phyloP scores from a whole-genome alignment of 2,113 vertebrate genomes.

The Sisor rabdophorus region DNA sequence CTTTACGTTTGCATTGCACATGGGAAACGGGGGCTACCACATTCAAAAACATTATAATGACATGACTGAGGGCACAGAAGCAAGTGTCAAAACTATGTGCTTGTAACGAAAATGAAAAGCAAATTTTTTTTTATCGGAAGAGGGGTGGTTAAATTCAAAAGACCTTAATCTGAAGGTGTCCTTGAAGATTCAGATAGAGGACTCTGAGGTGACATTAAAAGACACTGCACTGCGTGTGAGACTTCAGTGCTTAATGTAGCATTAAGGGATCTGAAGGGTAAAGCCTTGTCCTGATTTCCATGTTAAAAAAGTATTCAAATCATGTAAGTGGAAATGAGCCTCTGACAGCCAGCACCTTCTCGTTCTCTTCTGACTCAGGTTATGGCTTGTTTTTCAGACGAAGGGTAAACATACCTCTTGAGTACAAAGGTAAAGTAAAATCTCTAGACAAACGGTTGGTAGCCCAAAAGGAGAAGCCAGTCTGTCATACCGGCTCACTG shows the following conservation, averaged over 20 bases:
- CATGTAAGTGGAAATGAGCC: slow-evolving; percentile 39
- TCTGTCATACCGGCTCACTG: slow-evolving; percentile 1
- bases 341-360: slow-evolving; percentile 39
- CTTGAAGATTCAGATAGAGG: slow-evolving; percentile 14
- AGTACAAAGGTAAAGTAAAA: slow-evolving; percentile 31
- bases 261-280: slow-evolving; percentile 43
- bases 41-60: slow-evolving; percentile 29
- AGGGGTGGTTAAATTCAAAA: background rate
- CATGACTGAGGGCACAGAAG: background rate
- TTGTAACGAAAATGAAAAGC: background rate
- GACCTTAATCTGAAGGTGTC: background rate
- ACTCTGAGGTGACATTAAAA: slow-evolving; percentile 23
- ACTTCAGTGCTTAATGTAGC: slow-evolving; percentile 40
- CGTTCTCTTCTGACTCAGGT: slow-evolving; percentile 26
- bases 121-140: background rate
- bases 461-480: slow-evolving; percentile 1
- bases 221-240: slow-evolving; percentile 5
- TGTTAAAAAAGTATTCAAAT: slow-evolving; percentile 54
- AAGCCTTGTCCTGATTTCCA: slow-evolving; percentile 51
- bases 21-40: slow-evolving; percentile 22
- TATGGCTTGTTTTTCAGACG: slow-evolving; percentile 34
- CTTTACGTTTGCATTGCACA: slow-evolving; percentile 14
- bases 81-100: slow-evolving; percentile 9
- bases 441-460: slow-evolving; percentile 22
- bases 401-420: slow-evolving; percentile 6